Conservation (phyloP, 2,888 invertebrate genomes). For the Napeogenes sylphis region DNA sequence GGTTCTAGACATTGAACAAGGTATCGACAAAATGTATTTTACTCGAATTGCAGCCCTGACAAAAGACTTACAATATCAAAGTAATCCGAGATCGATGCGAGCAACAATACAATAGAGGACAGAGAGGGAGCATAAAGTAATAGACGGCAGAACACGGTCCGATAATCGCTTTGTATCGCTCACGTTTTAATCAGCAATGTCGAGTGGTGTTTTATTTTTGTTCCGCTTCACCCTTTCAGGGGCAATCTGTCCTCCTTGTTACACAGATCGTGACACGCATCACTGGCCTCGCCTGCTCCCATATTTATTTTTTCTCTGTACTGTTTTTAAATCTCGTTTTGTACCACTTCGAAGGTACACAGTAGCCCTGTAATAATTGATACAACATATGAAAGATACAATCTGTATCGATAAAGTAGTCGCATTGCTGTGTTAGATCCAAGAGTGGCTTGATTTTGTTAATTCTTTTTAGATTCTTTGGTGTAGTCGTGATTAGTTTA, state of each 20-base stretch:
- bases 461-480: too few species aligned
- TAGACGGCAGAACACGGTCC: constrained; percentile 54
- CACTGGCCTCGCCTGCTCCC: constrained; percentile 37
- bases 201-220: constrained; percentile 49
- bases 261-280: constrained; percentile 55
- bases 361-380: not conserved
- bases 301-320: constrained; percentile 28
- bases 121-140: constrained; percentile 41
- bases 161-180: constrained; percentile 69
- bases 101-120: constrained; percentile 43
- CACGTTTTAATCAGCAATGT: constrained; percentile 67
- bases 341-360: constrained; percentile 11
- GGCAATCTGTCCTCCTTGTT: constrained; percentile 65
- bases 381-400: not conserved
- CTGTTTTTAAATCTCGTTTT: constrained; percentile 28
- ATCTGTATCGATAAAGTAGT: not conserved
- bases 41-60: constrained; percentile 29
- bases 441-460: not conserved
- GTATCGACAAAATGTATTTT: constrained; percentile 25
- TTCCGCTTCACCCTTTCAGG: constrained; percentile 60
- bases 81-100: constrained; percentile 45
- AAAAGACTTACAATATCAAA: constrained; percentile 47
- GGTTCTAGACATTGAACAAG: constrained; percentile 19
- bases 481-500: too few species aligned
- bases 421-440: not conserved